phyloP scores from a whole-genome alignment of 2,888 invertebrate species.

The Polymixis lichenea region DNA sequence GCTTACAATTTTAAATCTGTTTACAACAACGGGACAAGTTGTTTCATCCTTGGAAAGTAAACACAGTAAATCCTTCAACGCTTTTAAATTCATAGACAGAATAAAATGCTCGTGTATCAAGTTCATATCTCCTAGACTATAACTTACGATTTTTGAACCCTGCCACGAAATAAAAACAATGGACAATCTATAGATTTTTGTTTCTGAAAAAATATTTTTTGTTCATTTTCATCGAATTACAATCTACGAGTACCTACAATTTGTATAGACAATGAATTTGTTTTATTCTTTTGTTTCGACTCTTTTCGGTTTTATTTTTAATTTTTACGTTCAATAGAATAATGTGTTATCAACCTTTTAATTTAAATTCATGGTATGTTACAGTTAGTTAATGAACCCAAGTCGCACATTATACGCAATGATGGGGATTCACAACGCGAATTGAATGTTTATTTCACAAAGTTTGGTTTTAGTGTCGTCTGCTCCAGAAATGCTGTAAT shows the following conservation, averaged over 20 bases:
- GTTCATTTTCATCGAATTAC: slow-evolving; percentile 23
- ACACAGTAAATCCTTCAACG: slow-evolving; percentile 61
- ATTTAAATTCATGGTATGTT: background rate
- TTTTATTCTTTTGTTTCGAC: slow-evolving; percentile 17
- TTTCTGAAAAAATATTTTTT: slow-evolving; percentile 5
- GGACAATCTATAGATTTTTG: slow-evolving; percentile 14
- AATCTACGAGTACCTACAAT: slow-evolving; percentile 1
- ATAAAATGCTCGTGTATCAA: slow-evolving; percentile 56
- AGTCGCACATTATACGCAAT: background rate
- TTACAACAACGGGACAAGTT: slow-evolving; percentile 58
- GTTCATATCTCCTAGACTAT: slow-evolving; percentile 53
- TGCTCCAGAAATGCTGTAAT: slow-evolving; percentile 8
- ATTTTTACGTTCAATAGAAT: background rate
- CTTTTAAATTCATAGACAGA: slow-evolving; percentile 59
- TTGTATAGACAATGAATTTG: slow-evolving; percentile 9
- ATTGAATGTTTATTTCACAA: slow-evolving; percentile 10
- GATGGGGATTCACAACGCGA: background rate
- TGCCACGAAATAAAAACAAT: slow-evolving; percentile 41
- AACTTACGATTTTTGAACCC: slow-evolving; percentile 53
- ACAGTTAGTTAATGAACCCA: background rate
- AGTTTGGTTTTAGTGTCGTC: slow-evolving; percentile 2
- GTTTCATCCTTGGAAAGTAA: slow-evolving; percentile 50
- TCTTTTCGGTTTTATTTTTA: slow-evolving; percentile 6
- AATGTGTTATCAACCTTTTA: background rate
- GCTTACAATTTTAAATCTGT: slow-evolving; percentile 53